Conservation (phyloP, 2,113 vertebrate species). For the Aplodontia rufa region DNA sequence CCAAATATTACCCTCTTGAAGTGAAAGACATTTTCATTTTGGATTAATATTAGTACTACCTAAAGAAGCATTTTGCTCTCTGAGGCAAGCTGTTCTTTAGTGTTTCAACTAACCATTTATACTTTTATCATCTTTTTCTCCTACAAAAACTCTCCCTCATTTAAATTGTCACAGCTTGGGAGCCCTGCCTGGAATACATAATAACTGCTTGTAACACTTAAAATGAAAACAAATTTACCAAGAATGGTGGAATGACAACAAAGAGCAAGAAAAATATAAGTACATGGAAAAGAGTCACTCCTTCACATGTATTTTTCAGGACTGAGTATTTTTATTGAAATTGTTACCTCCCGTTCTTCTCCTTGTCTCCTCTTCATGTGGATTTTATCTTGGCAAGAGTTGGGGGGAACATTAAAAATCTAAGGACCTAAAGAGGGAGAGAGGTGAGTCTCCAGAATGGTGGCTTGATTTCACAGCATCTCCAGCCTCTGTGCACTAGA, state of each 20-base stretch:
- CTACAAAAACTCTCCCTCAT: conserved; percentile 76
- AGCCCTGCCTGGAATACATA: conserved; percentile 84
- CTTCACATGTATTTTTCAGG: conserved; percentile 68
- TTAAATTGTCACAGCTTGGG: conserved; percentile 84
- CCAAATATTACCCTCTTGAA: conserved; percentile 68
- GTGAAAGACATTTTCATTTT: conserved; percentile 73
- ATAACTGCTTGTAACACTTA: conserved; percentile 83
- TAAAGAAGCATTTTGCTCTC: conserved; percentile 72
- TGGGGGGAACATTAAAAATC: not conserved
- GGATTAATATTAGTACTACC: conserved; percentile 77
- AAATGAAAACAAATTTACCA: conserved; percentile 82
- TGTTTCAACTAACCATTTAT: conserved; percentile 83
- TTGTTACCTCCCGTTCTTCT: conserved; percentile 37
- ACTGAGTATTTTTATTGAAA: conserved; percentile 69
- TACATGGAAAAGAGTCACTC: conserved; percentile 69
- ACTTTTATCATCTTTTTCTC: conserved; percentile 79
- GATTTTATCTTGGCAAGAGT: not conserved
- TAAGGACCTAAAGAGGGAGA: conserved; percentile 11
- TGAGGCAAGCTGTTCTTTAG: conserved; percentile 74
- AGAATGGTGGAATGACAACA: conserved; percentile 75
- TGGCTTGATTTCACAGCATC: not conserved
- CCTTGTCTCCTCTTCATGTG: conserved; percentile 28
- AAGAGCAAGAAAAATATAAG: conserved; percentile 75
- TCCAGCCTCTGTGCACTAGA: not conserved
- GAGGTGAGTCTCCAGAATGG: not conserved